Conservation (phyloP, 2,888 invertebrate genomes). For the Hybos culiciformis region DNA sequence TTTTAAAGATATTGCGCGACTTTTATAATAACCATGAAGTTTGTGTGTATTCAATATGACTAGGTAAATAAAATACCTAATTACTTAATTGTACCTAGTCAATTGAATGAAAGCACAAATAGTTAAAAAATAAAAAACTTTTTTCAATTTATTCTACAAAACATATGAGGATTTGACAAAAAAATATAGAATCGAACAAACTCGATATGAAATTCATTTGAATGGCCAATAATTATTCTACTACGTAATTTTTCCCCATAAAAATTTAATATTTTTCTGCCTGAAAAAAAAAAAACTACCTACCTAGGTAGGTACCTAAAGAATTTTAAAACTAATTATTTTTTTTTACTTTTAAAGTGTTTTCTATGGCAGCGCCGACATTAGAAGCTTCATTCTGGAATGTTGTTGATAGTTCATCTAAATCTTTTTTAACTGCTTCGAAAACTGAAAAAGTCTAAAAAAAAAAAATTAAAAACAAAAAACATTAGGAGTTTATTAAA, state of each 20-base stretch:
- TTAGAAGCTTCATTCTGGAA: conserved; percentile 57
- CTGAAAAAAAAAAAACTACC: background rate
- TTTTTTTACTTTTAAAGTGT: conserved; percentile 47
- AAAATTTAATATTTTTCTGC: background rate
- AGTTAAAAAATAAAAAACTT: too few species aligned
- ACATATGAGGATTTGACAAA: background rate
- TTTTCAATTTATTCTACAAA: too few species aligned
- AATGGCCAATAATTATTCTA: background rate
- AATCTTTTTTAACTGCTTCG: conserved; percentile 62
- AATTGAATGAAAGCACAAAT: too few species aligned
- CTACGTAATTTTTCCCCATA: background rate
- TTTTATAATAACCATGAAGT: too few species aligned
- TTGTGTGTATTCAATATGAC: too few species aligned
- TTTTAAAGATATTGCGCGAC: too few species aligned
- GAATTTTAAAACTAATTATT: background rate
- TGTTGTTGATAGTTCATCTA: conserved; percentile 58
- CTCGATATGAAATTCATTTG: background rate
- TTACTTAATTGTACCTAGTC: too few species aligned
- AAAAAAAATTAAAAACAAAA: conserved; percentile 13
- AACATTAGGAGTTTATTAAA: background rate
- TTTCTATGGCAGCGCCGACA: conserved; percentile 52
- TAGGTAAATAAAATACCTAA: too few species aligned
- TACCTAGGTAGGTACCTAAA: background rate
- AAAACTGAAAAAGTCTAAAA: conserved; percentile 57
- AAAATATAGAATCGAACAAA: background rate